These are phyloP conservation scores for Nothoprocta pentlandii DNA, from an alignment of 2,113 vertebrate genomes.

Conservation along the genomic window DNA sequence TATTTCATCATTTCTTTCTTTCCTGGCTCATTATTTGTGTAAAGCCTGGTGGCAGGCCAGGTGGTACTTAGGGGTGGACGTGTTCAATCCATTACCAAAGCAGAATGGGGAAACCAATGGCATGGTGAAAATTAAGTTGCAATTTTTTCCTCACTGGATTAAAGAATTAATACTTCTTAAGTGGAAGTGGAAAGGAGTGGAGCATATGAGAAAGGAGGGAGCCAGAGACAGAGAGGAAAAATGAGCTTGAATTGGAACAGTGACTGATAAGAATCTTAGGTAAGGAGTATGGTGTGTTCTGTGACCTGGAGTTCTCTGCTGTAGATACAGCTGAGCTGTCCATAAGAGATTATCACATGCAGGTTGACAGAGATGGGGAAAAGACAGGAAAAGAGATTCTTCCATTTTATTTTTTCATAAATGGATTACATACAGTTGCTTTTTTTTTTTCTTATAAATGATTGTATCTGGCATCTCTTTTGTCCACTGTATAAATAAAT, in stretches of 20 bases:
- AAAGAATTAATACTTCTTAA: neutral
- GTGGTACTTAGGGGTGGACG: neutral
- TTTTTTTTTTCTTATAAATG: neutral
- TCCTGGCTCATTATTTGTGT: neutral
- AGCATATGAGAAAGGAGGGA: neutral
- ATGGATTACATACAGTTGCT: neutral
- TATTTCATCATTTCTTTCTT: neutral
- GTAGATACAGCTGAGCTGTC: neutral
- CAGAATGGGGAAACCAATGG: too few relatives aligned
- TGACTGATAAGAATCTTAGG: neutral
- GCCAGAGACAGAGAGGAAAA: neutral
- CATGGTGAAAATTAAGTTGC: too few relatives aligned
- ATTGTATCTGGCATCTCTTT: neutral
- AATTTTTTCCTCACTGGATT: too few relatives aligned
- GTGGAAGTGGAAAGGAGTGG: neutral
- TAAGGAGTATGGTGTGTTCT: neutral
- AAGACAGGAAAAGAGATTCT: fast-evolving
- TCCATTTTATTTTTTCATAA: neutral
- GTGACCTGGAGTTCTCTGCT: neutral
- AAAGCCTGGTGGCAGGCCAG: neutral
- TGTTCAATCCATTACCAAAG: too few relatives aligned
- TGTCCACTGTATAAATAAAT: too few relatives aligned
- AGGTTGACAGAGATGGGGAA: neutral
- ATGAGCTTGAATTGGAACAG: neutral
- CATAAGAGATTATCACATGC: neutral